These are phyloP conservation scores for Trimorus sp. DNA, from an alignment of 2,888 invertebrate genomes.

Conservation along the genomic window DNA sequence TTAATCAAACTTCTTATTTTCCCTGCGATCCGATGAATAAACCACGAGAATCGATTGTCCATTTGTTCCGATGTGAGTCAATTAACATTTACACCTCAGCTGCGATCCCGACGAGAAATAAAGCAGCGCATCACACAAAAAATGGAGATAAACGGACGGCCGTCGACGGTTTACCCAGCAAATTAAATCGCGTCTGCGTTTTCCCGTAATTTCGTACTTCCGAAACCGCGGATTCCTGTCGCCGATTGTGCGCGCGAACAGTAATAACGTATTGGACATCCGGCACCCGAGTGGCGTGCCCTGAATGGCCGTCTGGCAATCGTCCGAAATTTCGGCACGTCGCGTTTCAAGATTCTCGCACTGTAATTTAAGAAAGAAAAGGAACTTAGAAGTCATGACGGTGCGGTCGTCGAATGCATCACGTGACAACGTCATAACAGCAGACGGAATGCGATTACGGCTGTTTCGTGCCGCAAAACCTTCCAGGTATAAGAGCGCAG, in stretches of 20 bases:
- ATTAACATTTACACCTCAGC: slow-evolving; percentile 17
- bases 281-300: slow-evolving; percentile 19
- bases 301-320: slow-evolving; percentile 1
- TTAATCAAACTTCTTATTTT: slow-evolving; percentile 24
- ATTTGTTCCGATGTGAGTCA: slow-evolving; percentile 27
- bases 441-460: slow-evolving; percentile 51
- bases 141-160: too few relatives aligned
- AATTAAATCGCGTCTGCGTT: background rate
- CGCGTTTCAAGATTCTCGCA: slow-evolving; percentile 17
- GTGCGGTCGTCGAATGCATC: slow-evolving; percentile 45
- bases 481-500: slow-evolving; percentile 46
- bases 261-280: slow-evolving; percentile 23
- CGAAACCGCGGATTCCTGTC: slow-evolving; percentile 35
- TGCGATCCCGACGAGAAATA: background rate
- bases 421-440: slow-evolving; percentile 52
- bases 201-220: slow-evolving; percentile 30
- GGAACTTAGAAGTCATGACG: slow-evolving; percentile 45
- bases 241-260: slow-evolving; percentile 14
- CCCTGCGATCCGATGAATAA: slow-evolving; percentile 7
- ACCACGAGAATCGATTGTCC: slow-evolving; percentile 23
- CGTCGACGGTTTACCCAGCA: too few relatives aligned
- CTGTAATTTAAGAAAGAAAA: slow-evolving; percentile 50
- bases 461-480: slow-evolving; percentile 54
- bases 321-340: slow-evolving; percentile 34
- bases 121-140: background rate